Percentiles rank a stretch among this genome's conserved stretches.
These are phyloP conservation scores for Rostratula benghalensis DNA, from an alignment of 2,113 vertebrate genomes.

Conservation along the genomic window DNA sequence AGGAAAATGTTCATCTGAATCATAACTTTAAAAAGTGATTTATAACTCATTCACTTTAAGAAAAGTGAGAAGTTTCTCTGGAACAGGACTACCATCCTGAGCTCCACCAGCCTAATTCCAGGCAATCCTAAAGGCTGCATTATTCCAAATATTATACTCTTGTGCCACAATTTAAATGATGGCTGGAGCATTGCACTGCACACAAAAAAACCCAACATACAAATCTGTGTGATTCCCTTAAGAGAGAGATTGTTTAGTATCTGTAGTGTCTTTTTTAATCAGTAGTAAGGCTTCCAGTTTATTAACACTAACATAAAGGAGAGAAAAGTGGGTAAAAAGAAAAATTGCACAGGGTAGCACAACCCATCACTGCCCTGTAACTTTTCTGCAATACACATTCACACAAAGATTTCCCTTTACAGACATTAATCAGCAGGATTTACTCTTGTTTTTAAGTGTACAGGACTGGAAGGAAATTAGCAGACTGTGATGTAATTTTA, in stretches of 20 bases:
- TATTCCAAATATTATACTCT: neutral
- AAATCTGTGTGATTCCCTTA: neutral
- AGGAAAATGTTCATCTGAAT: neutral
- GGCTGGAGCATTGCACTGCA: neutral
- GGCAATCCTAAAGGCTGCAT: neutral
- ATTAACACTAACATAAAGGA: neutral
- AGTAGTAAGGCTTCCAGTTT: neutral
- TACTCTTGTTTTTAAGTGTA: constrained; percentile 14
- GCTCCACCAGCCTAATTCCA: neutral
- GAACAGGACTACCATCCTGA: neutral
- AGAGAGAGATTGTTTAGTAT: neutral
- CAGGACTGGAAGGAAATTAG: constrained; percentile 34
- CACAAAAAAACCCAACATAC: neutral
- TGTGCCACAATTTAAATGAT: neutral
- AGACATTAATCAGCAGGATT: constrained; percentile 2
- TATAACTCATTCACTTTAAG: neutral
- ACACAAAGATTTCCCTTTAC: neutral
- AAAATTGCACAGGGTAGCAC: neutral
- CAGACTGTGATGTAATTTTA: constrained; percentile 53
- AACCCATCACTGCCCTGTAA: neutral
- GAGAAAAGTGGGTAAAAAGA: neutral
- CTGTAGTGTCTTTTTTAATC: neutral
- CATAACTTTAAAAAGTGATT: neutral
- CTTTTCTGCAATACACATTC: neutral
- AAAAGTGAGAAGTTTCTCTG: neutral